Evolutionary conservation across 1,140 invertebrate genomes (phyloP), one percentile per base, ranked within the genome.

Genomic region (Schlechtendalia chinensis): DNA sequence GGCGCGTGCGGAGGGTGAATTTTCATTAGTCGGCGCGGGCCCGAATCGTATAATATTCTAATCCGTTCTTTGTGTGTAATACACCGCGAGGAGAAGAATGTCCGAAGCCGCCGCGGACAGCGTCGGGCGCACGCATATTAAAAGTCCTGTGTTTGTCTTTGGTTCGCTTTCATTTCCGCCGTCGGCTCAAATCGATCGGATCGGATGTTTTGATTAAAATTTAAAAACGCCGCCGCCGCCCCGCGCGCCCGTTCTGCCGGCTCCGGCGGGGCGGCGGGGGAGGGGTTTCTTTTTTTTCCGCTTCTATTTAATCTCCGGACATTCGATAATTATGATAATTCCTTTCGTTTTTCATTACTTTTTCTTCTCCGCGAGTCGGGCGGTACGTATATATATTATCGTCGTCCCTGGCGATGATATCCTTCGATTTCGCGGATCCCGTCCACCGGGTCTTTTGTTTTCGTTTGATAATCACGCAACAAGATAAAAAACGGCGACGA

Each of bases 181-280:
- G 74, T 12, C 12, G 45, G 67, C 67, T 72, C 24, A 59, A 63
- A 79, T 79, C 61, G 75, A 79, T 79, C 63, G 58, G 47, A 79
- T 79, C 75, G 75, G 75, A 79, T 79, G 75, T 79, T 79, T 79
- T 79, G 75, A 79, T 79, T 79, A 79, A 79, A 79, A 79, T 79
- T 79, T 79, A 79, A 79, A 79, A 63, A 79, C 75, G 50, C 53
- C 11, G 32, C 54, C n/a, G n/a, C n/a, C n/a, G 17, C 75, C 58
- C 75, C 39, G 50, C 63, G 50, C n/a, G n/a, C n/a, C 50, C 75
- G 50, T 63, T 79, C 58, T 61, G 6, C 17, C 5, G n/a, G 75
- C 58, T 69, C 45, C 22, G n/a, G 5, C n/a, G n/a, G n/a, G n/a
- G n/a, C 22, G 12, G 24, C 24, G 27, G 65, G 32, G 32, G 32